Conservation (phyloP, 1,140 invertebrate genomes). For the Eriocheir sinensis region DNA sequence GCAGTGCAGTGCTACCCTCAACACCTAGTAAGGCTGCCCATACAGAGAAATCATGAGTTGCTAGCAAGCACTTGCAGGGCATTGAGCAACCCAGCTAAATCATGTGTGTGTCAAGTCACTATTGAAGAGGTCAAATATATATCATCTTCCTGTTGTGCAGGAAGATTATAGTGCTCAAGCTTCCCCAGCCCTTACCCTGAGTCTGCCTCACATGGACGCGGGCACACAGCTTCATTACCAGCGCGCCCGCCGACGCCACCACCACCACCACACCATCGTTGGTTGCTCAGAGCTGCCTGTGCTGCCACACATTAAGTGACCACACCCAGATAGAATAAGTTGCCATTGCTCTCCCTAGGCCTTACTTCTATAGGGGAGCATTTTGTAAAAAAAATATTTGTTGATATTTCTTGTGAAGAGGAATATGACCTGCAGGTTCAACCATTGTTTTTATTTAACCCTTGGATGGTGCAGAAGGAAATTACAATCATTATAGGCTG, state of each 20-base stretch:
- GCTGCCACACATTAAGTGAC: constrained; percentile 34
- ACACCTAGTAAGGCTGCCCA: constrained; percentile 44
- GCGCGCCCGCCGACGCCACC: neutral
- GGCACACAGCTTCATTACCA: constrained; percentile 13
- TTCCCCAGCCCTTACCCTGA: neutral
- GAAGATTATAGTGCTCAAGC: constrained; percentile 17
- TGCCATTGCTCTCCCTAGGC: constrained; percentile 75
- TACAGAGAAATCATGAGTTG: constrained; percentile 42
- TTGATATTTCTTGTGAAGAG: constrained; percentile 76
- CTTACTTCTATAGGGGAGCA: constrained; percentile 74
- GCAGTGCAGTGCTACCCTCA: constrained; percentile 65
- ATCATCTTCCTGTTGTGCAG: constrained; percentile 54
- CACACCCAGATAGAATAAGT: constrained; percentile 70
- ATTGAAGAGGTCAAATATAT: constrained; percentile 12
- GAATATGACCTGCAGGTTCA: constrained; percentile 72
- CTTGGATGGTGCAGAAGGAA: constrained; percentile 9
- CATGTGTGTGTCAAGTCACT: constrained; percentile 32
- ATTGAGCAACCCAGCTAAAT: constrained; percentile 36
- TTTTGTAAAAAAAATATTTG: constrained; percentile 74
- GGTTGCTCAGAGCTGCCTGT: neutral
- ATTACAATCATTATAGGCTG: neutral
- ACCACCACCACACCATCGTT: neutral
- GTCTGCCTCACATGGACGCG: neutral
- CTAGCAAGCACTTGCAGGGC: constrained; percentile 52
- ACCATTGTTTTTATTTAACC: constrained; percentile 59